phyloP scores from a whole-genome alignment of 2,888 invertebrate species.

The Tenodera sinensis region DNA sequence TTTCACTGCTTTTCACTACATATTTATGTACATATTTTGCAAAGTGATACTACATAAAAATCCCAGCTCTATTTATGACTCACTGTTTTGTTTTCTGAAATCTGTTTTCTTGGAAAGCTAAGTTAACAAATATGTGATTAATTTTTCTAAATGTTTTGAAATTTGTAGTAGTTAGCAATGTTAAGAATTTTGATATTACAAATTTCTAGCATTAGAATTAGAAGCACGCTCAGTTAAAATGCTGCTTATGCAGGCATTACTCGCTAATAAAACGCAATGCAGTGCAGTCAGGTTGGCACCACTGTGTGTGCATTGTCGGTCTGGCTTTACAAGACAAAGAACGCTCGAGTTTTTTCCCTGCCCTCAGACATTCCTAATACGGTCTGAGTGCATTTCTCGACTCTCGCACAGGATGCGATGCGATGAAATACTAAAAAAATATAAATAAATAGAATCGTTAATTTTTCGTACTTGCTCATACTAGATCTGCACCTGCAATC shows the following conservation, averaged over 20 bases:
- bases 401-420: background rate
- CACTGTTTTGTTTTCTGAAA: too few relatives aligned
- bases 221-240: background rate
- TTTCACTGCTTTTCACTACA: too few relatives aligned
- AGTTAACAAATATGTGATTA: too few relatives aligned
- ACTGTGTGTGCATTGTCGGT: background rate
- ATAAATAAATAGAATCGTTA: background rate
- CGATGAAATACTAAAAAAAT: background rate
- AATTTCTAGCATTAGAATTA: too few relatives aligned
- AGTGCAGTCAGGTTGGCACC: background rate
- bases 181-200: too few relatives aligned
- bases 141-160: too few relatives aligned
- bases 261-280: background rate
- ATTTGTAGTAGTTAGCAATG: too few relatives aligned
- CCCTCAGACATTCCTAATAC: background rate
- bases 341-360: background rate
- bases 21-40: too few relatives aligned
- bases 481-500: background rate
- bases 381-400: slow-evolving; percentile 1
- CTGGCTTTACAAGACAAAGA: background rate
- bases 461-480: background rate
- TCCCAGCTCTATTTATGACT: too few relatives aligned
- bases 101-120: too few relatives aligned
- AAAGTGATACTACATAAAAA: too few relatives aligned
- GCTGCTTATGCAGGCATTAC: background rate